phyloP scores from a whole-genome alignment of 1,140 invertebrate genomes.

The Trinorchestia longiramus region DNA sequence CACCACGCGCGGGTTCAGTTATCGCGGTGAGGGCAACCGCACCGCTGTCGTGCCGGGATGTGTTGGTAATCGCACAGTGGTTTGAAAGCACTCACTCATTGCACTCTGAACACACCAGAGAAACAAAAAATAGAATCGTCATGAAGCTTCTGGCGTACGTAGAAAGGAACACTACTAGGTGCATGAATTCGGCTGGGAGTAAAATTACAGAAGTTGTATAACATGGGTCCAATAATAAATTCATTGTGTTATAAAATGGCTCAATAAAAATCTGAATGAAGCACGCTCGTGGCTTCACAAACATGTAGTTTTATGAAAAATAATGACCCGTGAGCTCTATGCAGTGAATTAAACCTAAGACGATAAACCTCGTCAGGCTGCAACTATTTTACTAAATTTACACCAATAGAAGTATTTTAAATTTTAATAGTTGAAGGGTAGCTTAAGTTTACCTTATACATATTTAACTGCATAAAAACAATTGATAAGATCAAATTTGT shows the following conservation, averaged over 20 bases:
- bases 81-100: background rate
- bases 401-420: background rate
- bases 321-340: background rate
- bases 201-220: too few species aligned
- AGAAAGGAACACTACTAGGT: too few species aligned
- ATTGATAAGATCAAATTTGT: background rate
- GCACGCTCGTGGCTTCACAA: too few species aligned
- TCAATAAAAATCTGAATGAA: too few species aligned
- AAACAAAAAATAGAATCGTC: too few species aligned
- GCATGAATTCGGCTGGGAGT: too few species aligned
- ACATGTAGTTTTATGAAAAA: background rate
- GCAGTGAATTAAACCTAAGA: background rate
- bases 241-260: too few species aligned
- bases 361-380: background rate
- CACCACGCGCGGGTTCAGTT: background rate
- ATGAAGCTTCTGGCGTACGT: too few species aligned
- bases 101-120: background rate
- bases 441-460: background rate
- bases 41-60: background rate
- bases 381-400: background rate
- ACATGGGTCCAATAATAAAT: too few species aligned
- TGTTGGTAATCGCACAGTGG: background rate
- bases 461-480: background rate
- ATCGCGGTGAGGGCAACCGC: background rate
- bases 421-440: background rate